These are phyloP conservation scores for Mythimna albipuncta DNA, from an alignment of 2,888 invertebrate species.

Conservation along the genomic window DNA sequence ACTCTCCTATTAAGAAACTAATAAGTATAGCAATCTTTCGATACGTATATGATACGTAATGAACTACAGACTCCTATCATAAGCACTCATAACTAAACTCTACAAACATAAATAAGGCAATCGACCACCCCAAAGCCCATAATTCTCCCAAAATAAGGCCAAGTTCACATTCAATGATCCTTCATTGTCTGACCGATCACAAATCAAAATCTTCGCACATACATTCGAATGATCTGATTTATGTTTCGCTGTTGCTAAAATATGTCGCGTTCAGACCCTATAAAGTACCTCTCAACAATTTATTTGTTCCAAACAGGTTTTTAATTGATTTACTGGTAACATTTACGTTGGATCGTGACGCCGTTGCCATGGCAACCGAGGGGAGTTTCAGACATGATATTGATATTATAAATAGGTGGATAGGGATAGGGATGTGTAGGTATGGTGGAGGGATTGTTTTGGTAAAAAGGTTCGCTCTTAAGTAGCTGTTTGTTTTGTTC, in stretches of 20 bases:
- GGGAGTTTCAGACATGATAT: constrained; percentile 75
- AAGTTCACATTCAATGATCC: constrained; percentile 59
- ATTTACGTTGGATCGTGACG: constrained; percentile 67
- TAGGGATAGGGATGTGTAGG: constrained; percentile 63
- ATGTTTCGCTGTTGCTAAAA: constrained; percentile 79
- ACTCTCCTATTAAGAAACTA: too few species aligned
- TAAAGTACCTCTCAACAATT: constrained; percentile 55
- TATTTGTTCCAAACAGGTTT: constrained; percentile 59
- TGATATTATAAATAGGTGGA: constrained; percentile 72
- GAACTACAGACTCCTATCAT: not conserved
- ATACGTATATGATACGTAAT: too few species aligned
- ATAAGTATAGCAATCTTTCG: not conserved
- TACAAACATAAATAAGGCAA: constrained; percentile 38
- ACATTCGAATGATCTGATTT: constrained; percentile 77
- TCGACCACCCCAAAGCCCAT: constrained; percentile 43
- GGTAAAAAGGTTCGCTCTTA: constrained; percentile 33
- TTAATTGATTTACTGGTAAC: constrained; percentile 65
- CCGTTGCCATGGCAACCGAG: constrained; percentile 77
- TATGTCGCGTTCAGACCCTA: constrained; percentile 75
- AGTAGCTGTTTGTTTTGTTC: constrained; percentile 10
- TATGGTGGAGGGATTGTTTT: constrained; percentile 62
- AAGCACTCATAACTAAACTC: not conserved
- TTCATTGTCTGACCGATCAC: constrained; percentile 68
- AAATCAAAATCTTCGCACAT: constrained; percentile 75
- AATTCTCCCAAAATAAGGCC: constrained; percentile 57